Evolutionary conservation across 2,888 invertebrate genomes (phyloP).

Genomic region (Synanthedon tipuliformis): DNA sequence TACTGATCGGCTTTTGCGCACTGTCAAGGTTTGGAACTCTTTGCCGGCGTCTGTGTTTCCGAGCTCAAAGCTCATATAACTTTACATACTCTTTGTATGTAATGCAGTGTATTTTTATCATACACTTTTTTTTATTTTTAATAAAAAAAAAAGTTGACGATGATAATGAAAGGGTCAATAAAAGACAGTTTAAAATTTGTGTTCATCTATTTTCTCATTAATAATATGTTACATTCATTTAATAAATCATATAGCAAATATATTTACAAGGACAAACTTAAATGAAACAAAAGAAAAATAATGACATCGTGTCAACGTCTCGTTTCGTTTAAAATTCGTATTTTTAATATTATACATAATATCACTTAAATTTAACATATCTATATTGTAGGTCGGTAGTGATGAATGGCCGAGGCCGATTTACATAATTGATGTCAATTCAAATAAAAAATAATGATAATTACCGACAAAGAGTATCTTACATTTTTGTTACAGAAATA

Average conservation of each 20-base stretch:
- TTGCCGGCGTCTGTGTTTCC: too few relatives aligned
- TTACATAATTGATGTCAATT: conserved; percentile 27
- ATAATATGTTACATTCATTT: conserved; percentile 70
- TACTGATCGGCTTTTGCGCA: too few relatives aligned
- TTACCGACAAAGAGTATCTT: too few relatives aligned
- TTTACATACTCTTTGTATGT: too few relatives aligned
- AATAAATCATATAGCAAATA: conserved; percentile 69
- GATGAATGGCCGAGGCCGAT: conserved; percentile 34
- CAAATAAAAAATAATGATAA: too few relatives aligned
- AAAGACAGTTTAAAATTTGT: conserved; percentile 56
- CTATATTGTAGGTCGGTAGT: conserved; percentile 57
- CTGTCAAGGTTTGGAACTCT: too few relatives aligned
- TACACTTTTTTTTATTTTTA: too few relatives aligned
- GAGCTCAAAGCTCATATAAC: too few relatives aligned
- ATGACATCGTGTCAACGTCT: conserved; percentile 55
- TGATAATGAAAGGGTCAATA: conserved; percentile 12
- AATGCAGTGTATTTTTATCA: too few relatives aligned
- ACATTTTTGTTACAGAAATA: too few relatives aligned
- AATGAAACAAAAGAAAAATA: conserved; percentile 60
- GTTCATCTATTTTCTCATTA: conserved; percentile 68
- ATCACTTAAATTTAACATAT: conserved; percentile 61
- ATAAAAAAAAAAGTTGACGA: not conserved
- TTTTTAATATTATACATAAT: conserved; percentile 62
- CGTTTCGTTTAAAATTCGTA: conserved; percentile 68
- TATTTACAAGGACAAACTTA: conserved; percentile 68